phyloP scores from a whole-genome alignment of 2,113 vertebrate genomes.

The Oryzias celebensis region DNA sequence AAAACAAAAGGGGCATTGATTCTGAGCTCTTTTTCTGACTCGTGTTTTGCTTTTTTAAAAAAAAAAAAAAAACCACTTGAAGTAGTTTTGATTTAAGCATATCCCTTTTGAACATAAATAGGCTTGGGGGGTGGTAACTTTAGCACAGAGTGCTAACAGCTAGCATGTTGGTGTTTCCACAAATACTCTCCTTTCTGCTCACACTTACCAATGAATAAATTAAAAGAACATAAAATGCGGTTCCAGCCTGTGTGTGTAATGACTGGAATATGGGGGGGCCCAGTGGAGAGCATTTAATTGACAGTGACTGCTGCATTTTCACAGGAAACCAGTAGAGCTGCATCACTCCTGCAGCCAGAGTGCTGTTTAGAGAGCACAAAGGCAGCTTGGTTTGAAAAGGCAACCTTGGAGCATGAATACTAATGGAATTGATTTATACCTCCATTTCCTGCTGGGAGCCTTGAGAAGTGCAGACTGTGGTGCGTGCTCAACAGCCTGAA shows the following conservation, averaged over 20 bases:
- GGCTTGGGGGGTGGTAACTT: neutral
- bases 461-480: slow-evolving; percentile 30
- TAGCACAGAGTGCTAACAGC: neutral
- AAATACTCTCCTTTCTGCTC: neutral
- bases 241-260: neutral
- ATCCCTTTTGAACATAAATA: no score
- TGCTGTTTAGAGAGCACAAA: slow-evolving; percentile 58
- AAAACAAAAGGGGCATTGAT: no score
- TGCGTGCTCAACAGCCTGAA: slow-evolving; percentile 42
- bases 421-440: slow-evolving; percentile 73
- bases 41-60: no score
- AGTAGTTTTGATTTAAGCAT: no score
- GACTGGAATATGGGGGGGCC: slow-evolving; percentile 14
- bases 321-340: slow-evolving; percentile 53
- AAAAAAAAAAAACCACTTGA: no score
- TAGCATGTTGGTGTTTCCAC: neutral
- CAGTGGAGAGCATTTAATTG: slow-evolving; percentile 63
- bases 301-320: slow-evolving; percentile 62
- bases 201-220: neutral
- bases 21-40: no score
- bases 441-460: slow-evolving; percentile 56
- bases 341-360: slow-evolving; percentile 59
- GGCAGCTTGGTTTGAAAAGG: slow-evolving; percentile 56
- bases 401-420: slow-evolving; percentile 61
- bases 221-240: neutral